A percentile compares a stretch with the other conserved stretches of the same genome.
These are phyloP conservation scores for Tapirus terrestris DNA, from an alignment of 2,113 vertebrate genomes.

Conservation along the genomic window DNA sequence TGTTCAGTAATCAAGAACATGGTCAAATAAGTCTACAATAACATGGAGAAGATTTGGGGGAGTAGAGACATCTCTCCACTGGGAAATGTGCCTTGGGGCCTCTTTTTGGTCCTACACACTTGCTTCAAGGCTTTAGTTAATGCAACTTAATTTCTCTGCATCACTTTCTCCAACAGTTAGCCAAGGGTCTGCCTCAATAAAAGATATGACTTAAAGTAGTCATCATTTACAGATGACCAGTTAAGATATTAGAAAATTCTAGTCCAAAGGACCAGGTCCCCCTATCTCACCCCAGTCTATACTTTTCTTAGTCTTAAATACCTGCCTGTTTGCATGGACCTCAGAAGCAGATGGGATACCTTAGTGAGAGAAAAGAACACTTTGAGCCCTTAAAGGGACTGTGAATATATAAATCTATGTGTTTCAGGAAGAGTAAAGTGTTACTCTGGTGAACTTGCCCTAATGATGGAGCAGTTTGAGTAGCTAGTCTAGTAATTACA, in stretches of 20 bases:
- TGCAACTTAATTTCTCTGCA: not conserved
- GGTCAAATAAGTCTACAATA: not conserved
- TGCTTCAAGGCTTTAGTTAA: not conserved
- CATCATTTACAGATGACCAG: not conserved
- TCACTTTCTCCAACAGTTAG: not conserved
- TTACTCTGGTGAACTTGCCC: not conserved
- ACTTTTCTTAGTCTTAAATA: constrained; percentile 27
- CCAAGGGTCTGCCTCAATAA: not conserved
- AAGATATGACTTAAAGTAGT: not conserved
- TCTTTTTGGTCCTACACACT: not conserved
- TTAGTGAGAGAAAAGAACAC: not conserved
- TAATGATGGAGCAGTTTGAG: not conserved
- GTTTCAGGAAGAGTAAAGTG: not conserved
- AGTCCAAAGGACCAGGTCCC: not conserved
- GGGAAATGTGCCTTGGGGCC: not conserved
- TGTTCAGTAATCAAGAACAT: not conserved
- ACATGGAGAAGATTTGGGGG: not conserved
- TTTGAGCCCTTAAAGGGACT: not conserved
- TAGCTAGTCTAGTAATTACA: not conserved
- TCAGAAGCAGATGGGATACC: not conserved
- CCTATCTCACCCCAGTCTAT: not conserved
- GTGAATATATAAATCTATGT: not conserved
- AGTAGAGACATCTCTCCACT: not conserved
- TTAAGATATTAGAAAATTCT: not conserved
- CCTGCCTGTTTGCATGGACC: not conserved